phyloP scores from a whole-genome alignment of 2,888 invertebrate genomes.

The Pristionchus fissidentatus region DNA sequence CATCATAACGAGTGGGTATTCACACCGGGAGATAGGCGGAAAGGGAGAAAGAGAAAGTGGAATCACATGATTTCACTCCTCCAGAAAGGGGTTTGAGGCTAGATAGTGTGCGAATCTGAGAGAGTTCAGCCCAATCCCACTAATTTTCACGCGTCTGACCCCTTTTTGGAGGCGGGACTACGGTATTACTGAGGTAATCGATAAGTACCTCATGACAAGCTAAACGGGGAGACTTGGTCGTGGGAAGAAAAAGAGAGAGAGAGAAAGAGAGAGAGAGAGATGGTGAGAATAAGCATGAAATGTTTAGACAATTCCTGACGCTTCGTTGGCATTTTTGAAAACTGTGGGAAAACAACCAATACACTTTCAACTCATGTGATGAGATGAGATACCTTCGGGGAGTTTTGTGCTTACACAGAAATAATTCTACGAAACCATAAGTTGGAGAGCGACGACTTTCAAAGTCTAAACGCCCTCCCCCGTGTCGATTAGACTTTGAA shows the following conservation, averaged over 20 bases:
- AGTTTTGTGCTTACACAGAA: not conserved
- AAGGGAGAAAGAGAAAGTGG: slow-evolving; percentile 17
- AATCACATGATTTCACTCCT: not conserved
- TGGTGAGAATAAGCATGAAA: slow-evolving; percentile 35
- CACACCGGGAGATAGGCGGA: slow-evolving; percentile 10
- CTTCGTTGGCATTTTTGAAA: not conserved
- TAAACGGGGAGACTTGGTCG: not conserved
- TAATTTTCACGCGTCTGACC: no score
- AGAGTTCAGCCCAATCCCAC: no score
- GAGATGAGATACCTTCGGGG: no score
- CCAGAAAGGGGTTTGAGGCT: no score
- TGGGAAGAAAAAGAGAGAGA: not conserved
- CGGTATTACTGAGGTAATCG: not conserved
- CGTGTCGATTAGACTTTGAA: no score
- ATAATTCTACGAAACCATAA: not conserved
- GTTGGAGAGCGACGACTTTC: no score
- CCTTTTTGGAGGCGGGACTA: no score
- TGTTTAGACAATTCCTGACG: slow-evolving; percentile 19
- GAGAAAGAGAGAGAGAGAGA: slow-evolving; percentile 5
- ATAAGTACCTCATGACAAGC: not conserved
- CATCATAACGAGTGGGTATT: no score
- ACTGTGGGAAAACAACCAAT: not conserved
- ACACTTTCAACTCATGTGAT: no score
- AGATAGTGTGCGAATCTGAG: no score
- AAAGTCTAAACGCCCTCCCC: no score